Base-by-base conservation (phyloP, 2,888 invertebrate species). In the Eledona agricola region DNA sequence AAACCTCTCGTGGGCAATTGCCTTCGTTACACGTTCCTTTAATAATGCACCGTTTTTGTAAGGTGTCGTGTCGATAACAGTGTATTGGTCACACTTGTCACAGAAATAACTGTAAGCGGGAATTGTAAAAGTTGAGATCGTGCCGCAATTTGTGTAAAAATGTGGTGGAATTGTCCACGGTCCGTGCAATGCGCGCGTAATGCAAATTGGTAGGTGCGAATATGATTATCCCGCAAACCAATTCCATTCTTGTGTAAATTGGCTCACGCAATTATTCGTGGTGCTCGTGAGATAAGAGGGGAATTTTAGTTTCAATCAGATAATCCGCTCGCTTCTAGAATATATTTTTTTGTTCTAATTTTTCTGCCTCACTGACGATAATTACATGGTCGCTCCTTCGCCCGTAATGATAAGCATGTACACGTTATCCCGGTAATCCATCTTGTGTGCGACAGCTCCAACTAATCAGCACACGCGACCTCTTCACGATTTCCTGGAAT, bases 391-490 rank as follows among this genome's bases (percentile, higher is more conserved):
- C 19, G 34, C 25, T 43, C 32, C 42, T 45, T 45, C 34, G 46
- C 26, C 46, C 38, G 47, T 55, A 32, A 52, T 55, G 62, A 60
- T 63, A 63, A 63, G 62, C 55, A 53, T 59, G 40, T 58, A 28
- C 25, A 55, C 54, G 54, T 58, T 61, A 60, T 62, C 62, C 55
- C 43, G 35, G 47, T 58, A 59, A 65, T 65, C 63, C 62, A 59
- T 65, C 65, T 64, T 63, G 37, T 35, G 47, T 55, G 50, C 57
- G 64, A 64, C 65, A 64, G 65, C 59, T 55, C n/a, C 45, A 55
- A 58, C 59, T 62, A 63, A 63, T 65, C 61, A 61, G 59, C 65
- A 65, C n/a, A n/a, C 64, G 65, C 63, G 59, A 65, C 51, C 40
- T 50, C 12, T 35, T 37, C 51, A 40, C 43, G 42, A 43, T 51